Conservation (phyloP, 2,888 invertebrate species). For the Lasioglossum oenotherae region DNA sequence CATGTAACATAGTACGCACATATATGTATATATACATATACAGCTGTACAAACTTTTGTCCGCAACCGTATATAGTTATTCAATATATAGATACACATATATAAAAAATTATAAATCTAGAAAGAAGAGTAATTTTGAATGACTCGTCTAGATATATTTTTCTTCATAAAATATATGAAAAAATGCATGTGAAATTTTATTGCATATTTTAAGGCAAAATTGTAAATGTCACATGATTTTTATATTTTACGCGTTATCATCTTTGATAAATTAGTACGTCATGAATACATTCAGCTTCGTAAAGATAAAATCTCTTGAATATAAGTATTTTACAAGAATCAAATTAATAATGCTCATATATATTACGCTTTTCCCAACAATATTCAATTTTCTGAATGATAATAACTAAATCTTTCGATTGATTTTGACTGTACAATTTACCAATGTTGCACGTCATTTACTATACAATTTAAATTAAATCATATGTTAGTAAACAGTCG, state of each 20-base stretch:
- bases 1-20: slow-evolving; percentile 19
- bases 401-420: slow-evolving; percentile 29
- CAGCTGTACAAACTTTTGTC: too few relatives aligned
- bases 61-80: too few relatives aligned
- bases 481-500: slow-evolving; percentile 12
- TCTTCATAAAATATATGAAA: slow-evolving; percentile 48
- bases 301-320: slow-evolving; percentile 34
- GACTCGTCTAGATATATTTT: slow-evolving; percentile 1
- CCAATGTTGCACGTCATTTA: slow-evolving; percentile 39
- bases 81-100: neutral
- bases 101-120: slow-evolving; percentile 45
- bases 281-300: slow-evolving; percentile 22
- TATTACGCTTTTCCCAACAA: slow-evolving; percentile 20
- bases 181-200: slow-evolving; percentile 28
- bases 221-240: slow-evolving; percentile 21
- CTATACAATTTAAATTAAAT: slow-evolving; percentile 23
- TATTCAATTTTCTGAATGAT: slow-evolving; percentile 30
- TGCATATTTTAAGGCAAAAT: slow-evolving; percentile 34
- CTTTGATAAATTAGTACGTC: slow-evolving; percentile 10
- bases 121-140: slow-evolving; percentile 31
- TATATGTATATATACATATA: neutral
- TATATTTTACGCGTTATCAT: slow-evolving; percentile 10
- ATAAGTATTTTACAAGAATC: neutral
- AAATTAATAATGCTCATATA: slow-evolving; percentile 17
- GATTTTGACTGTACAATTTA: slow-evolving; percentile 36